Base-by-base conservation (phyloP, 2,113 vertebrate genomes). In the Arenaria interpres region DNA sequence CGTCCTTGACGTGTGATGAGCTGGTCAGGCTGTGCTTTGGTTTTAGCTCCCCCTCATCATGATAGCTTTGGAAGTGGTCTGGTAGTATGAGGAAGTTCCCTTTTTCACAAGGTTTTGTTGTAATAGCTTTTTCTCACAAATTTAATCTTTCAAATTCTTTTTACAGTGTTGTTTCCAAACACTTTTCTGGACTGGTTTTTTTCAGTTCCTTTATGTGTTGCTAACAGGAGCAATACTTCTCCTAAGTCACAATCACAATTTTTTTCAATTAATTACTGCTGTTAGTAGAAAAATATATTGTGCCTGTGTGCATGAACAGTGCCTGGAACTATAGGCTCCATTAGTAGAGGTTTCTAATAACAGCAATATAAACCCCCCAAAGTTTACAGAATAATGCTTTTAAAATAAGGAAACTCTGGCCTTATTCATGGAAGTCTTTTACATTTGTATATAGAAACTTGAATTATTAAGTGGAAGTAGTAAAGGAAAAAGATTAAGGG, bases 1-100 rank as follows among this genome's bases (percentile, higher is more conserved):
- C 0, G 2, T 39, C 62, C 53, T 25, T 33, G 16, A 27, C 0
- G 4, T 0, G 1, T 9, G 33, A 45, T 30, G 23, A 51, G 14
- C 37, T 25, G 45, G 45, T 67, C 66, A 30, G 17, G 28, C 45
- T 67, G 16, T 27, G 33, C 53, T 56, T 62, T 32, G 68, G 14
- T 13, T 53, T 39, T 35, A 54, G 30, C 14, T 74, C n/a, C 28
- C 19, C 7, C 39, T 37, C n/a, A 4, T 48, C 14, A 6, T 23
- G 30, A 32, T 32, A 41, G 30, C 22, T 27, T 75, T 68, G 16
- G 25, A 19, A 30, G 41, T 68, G 46, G 13, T 60, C 20, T 67
- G n/a, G 23, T 41, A 33, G 54, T 48, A 48, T 10, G 30, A 48
- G n/a, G 67, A 60, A 48, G 28, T 62, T 69, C 48, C 33, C 22